Conservation (phyloP, 2,888 invertebrate species). For the Xylota segnis region DNA sequence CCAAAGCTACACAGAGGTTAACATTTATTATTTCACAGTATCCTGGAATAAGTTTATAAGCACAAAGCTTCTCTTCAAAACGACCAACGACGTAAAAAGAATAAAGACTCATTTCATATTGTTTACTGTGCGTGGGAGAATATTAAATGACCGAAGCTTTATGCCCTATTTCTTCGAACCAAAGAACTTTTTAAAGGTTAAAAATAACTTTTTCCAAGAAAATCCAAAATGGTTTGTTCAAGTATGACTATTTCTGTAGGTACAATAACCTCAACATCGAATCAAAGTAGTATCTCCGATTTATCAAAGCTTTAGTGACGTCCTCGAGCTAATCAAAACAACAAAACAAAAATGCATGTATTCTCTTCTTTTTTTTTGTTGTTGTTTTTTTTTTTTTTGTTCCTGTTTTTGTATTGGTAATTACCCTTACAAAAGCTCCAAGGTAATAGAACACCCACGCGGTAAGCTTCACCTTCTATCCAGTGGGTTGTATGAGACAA, state of each 20-base stretch:
- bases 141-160: constrained; percentile 16
- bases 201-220: constrained; percentile 26
- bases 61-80: constrained; percentile 28
- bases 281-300: background rate
- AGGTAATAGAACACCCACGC: constrained; percentile 56
- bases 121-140: constrained; percentile 16
- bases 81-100: constrained; percentile 1
- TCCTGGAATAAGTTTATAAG: constrained; percentile 28
- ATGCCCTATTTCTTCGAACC: constrained; percentile 23
- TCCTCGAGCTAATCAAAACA: constrained; percentile 4
- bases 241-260: background rate
- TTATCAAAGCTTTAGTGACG: constrained; percentile 28
- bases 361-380: no score
- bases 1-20: constrained; percentile 7
- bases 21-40: background rate
- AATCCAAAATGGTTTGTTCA: background rate
- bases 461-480: constrained; percentile 18
- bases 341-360: background rate
- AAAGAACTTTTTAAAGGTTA: constrained; percentile 41
- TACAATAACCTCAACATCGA: constrained; percentile 25
- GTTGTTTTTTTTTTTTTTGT: background rate
- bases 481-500: constrained; percentile 23
- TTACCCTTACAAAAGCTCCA: constrained; percentile 50
- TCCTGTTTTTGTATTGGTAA: background rate
- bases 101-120: background rate